Evolutionary conservation across 2,888 invertebrate genomes (phyloP), one percentile per base, ranked within the genome.

Genomic region (Netelia melanura): DNA sequence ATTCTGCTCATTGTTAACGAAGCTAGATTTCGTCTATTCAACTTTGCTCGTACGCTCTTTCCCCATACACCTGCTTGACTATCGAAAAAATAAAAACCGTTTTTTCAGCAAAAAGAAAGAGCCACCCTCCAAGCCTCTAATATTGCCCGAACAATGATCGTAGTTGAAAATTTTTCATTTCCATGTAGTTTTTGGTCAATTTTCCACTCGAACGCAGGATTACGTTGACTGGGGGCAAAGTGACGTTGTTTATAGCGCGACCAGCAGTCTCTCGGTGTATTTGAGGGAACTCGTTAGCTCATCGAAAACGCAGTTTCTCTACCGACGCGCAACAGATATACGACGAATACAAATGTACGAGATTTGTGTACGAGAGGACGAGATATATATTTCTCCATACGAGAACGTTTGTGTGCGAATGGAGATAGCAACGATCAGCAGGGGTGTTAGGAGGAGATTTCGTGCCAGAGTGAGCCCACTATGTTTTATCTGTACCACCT

Each of bases 261-360:
- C 61, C 61, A 0, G 71, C 23, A 44, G 58, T 58, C 58, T 52
- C 9, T 38, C 68, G 67, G 44, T 70, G 54, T 54, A 75, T 76
- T 72, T 58, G 65, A 72, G 67, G 58, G 14, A 77, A 81, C 64
- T 81, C 61, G 68, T 70, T 30, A 23, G 23, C 58, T 77, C 76
- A 65, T 65, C 43, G 77, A 77, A 76, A 82, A 71, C 25, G 54
- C 58, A 56, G 56, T 70, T 81, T 76, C 56, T 43, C 67, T 48
- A 38, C 38, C n/a, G 3, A 5, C 2, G 44, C n/a, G 21, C 43
- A 43, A 38, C 38, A 38, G 21, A 62, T 61, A 62, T 3, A 48
- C 14, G 48, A 72, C 61, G 48, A 64, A 64, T 43, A 54, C 54
- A n/a, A 10, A 21, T n/a, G 6, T 44, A 10, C 9, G 21, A 62